phyloP scores from a whole-genome alignment of 1,140 invertebrate species.

The Aphelinus atriplicis region DNA sequence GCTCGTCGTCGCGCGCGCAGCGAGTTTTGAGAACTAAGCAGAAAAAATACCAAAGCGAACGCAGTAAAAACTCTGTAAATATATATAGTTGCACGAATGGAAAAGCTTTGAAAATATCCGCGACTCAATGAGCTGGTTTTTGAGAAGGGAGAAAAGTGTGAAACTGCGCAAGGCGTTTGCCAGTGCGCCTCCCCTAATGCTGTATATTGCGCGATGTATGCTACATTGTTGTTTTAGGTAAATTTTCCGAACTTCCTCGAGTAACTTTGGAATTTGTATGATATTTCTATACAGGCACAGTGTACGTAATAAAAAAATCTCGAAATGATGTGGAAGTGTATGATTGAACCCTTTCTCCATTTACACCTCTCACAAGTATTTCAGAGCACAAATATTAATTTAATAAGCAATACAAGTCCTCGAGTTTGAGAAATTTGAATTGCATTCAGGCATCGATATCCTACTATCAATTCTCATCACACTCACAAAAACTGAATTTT shows the following conservation, averaged over 20 bases:
- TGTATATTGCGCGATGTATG: conserved; percentile 32
- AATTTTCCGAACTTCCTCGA: conserved; percentile 49
- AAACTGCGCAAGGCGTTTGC: background rate
- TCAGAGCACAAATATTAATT: too few species aligned
- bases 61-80: conserved; percentile 46
- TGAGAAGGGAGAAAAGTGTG: background rate
- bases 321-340: too few species aligned
- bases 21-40: background rate
- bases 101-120: background rate
- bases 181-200: conserved; percentile 9
- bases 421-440: too few species aligned
- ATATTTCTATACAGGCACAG: conserved; percentile 62
- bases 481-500: too few species aligned
- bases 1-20: background rate
- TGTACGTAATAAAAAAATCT: conserved; percentile 56
- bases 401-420: too few species aligned
- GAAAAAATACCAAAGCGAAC: conserved; percentile 56
- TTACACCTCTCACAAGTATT: too few species aligned
- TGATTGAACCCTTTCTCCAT: too few species aligned
- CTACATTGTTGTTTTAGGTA: conserved; percentile 30
- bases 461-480: too few species aligned
- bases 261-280: conserved; percentile 58
- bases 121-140: background rate
- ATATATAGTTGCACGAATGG: conserved; percentile 21
- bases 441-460: too few species aligned